Base-by-base conservation (phyloP, 1,140 invertebrate species). In the Cydia amplana region DNA sequence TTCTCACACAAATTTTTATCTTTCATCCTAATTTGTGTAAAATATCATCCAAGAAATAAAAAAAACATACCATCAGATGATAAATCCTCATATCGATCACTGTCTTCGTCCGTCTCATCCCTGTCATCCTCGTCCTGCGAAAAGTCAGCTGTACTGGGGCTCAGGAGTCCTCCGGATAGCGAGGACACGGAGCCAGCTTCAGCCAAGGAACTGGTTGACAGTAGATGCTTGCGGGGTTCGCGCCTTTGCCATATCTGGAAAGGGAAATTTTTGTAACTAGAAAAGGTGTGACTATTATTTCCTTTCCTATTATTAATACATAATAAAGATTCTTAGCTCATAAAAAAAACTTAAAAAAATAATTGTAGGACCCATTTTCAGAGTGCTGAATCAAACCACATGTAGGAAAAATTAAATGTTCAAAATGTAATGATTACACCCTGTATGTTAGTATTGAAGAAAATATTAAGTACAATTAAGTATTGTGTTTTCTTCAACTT, bases 161-260 rank as follows among this genome's bases (percentile, higher is more conserved):
- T 98, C 0, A 98, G 88, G 36, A 98, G 94, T 74, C 96, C 97
- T 70, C 96, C 96, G 75, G 96, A 97, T 2, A 98, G 83, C 28
- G 97, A 98, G n/a, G 96, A 97, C n/a, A 96, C 96, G 36, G 97
- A 97, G 10, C 96, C 96, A 74, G 95, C 97, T 92, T 98, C 97
- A 12, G 95, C 96, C 77, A 98, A 89, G 46, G 97, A 97, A 75
- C 97, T 96, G 10, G 97, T 98, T 32, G 97, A 97, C n/a, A 98
- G 86, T 64, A 98, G 93, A 93, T 97, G 97, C 83, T 96, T 96
- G 55, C 97, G 94, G 16, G 97, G 97, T 86, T 98, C 97, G 74
- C 97, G 92, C 25, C 96, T 94, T 83, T 95, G 95, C 97, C 97
- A 98, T 74, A 98, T 96, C 90, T 97, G 94, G 25, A 18, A 74